A percentile compares a stretch with the other conserved stretches of the same genome.
phyloP scores from a whole-genome alignment of 2,797 vertebrate genomes.

The Echeneis naucrates region DNA sequence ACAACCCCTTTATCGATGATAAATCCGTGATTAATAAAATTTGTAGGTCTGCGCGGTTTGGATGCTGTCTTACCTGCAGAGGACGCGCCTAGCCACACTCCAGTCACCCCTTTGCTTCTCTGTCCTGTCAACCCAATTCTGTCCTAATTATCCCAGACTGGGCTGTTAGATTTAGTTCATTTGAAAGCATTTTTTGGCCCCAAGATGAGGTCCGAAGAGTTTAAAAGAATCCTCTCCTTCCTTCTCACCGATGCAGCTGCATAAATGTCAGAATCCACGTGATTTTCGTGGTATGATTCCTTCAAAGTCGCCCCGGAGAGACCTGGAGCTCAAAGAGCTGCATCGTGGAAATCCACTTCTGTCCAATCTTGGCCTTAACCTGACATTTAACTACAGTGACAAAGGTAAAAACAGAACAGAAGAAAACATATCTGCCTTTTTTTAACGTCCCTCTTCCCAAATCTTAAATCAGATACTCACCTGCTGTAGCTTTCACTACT shows the following conservation, averaged over 20 bases:
- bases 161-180: not conserved
- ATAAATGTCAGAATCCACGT: not conserved
- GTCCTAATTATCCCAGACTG: slow-evolving; percentile 27
- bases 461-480: slow-evolving; percentile 76
- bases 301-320: slow-evolving; percentile 40
- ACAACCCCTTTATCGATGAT: slow-evolving; percentile 23
- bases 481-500: slow-evolving; percentile 78
- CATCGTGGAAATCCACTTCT: slow-evolving; percentile 24
- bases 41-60: slow-evolving; percentile 22
- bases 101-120: slow-evolving; percentile 28
- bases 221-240: slow-evolving; percentile 3
- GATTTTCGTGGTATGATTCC: slow-evolving; percentile 16
- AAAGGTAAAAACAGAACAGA: not conserved
- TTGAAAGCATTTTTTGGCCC: not conserved
- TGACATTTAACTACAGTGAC: slow-evolving; percentile 34
- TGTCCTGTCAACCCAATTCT: slow-evolving; percentile 52
- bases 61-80: slow-evolving; percentile 75
- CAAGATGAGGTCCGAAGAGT: slow-evolving; percentile 14
- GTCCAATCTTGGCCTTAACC: slow-evolving; percentile 32
- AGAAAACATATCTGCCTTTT: not conserved
- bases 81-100: slow-evolving; percentile 74
- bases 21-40: slow-evolving; percentile 42
- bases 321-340: slow-evolving; percentile 28
- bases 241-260: not conserved
- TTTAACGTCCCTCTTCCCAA: too few species aligned